Conservation (phyloP, 2,797 vertebrate species). For the Acridotheres tristis region DNA sequence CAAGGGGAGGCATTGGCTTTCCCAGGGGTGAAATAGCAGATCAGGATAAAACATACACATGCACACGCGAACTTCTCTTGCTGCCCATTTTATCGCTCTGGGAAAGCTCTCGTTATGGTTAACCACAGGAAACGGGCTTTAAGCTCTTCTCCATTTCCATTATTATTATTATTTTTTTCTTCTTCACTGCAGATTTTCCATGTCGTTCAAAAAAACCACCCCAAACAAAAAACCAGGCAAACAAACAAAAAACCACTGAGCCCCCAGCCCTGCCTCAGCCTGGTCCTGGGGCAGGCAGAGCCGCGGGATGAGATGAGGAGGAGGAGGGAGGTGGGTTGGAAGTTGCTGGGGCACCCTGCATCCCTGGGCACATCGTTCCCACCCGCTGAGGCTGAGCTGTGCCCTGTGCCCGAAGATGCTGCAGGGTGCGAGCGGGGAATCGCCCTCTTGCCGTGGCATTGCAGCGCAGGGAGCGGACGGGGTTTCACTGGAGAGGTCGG, state of each 20-base stretch:
- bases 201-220: neutral
- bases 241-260: neutral
- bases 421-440: neutral
- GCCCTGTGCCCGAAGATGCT: neutral
- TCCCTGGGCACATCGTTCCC: neutral
- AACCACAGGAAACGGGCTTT: slow-evolving; percentile 34
- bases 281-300: slow-evolving; percentile 2
- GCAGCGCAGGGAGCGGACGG: neutral
- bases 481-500: neutral
- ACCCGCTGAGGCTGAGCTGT: neutral
- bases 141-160: neutral
- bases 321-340: neutral
- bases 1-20: neutral
- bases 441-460: neutral
- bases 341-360: neutral
- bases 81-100: slow-evolving; percentile 43
- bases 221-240: neutral
- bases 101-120: slow-evolving; percentile 40
- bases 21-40: slow-evolving; percentile 21
- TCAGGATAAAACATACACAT: neutral
- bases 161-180: neutral
- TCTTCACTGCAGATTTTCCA: neutral
- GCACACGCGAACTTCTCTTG: neutral
- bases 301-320: neutral
- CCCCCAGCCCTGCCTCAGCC: neutral